Base-by-base conservation (phyloP, 2,797 vertebrate genomes). In the Ispidina picta region DNA sequence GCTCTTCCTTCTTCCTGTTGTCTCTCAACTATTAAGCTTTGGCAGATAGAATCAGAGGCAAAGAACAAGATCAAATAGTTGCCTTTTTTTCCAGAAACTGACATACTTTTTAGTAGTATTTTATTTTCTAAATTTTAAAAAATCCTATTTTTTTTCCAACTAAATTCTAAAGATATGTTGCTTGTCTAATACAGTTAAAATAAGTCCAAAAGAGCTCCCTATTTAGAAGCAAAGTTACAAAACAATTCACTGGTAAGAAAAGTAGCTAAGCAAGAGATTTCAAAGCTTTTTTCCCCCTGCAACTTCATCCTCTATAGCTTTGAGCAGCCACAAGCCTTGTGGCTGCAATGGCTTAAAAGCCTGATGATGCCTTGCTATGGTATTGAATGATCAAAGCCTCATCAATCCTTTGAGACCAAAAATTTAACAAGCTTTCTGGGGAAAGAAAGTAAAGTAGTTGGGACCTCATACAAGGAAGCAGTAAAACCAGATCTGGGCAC, bases 191-290 rank as follows among this genome's bases (percentile, higher is more conserved):
- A 56, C 1, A 15, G 5, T 15, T 88, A 64, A 72, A 83, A 56
- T 39, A 59, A 35, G 28, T 15, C 71, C 28, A 64, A 72, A 52
- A 56, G 66, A 39, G 31, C 9, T 22, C 7, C 26, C 16, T 60
- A 0, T 70, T 60, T 33, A 15, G 18, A 65, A 82, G 43, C 66
- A 18, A 63, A 69, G 19, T 35, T 69, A 41, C 19, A 73, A 70
- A 72, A 43, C n/a, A 37, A 37, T 68, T 86, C 89, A 28, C 54
- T 76, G 33, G 22, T 39, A 60, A 60, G 46, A 41, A 86, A 83
- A 29, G 11, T 7, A 51, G 35, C 65, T 63, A 74, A 69, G 29
- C 26, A 63, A 54, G 33, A 56, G 10, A 71, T 21, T 62, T 81
- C 51, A 60, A 60, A 88, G 73, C 18, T 54, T 49, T 58, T 9